phyloP scores from a whole-genome alignment of 2,113 vertebrate genomes.

The Hyaena hyaena region DNA sequence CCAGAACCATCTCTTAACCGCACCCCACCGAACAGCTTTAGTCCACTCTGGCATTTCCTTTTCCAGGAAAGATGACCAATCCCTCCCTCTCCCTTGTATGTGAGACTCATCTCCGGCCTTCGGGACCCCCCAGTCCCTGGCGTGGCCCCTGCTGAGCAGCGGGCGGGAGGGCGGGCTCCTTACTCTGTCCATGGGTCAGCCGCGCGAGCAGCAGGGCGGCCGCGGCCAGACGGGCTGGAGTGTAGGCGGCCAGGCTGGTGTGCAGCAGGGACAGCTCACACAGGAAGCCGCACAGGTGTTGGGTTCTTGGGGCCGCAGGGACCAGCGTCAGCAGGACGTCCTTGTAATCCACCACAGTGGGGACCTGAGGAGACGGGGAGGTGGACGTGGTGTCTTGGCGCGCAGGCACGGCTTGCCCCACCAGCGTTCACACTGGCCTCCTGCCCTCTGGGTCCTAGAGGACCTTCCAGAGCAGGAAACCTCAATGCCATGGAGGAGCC shows the following conservation, averaged over 20 bases:
- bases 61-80: neutral
- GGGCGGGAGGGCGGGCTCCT: neutral
- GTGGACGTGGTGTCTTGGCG: rapidly evolving
- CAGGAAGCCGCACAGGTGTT: constrained; percentile 94
- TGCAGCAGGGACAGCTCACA: constrained; percentile 96
- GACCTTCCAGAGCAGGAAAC: neutral
- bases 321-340: constrained; percentile 91
- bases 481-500: neutral
- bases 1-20: neutral
- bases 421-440: neutral
- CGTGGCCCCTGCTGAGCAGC: neutral
- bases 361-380: constrained; percentile 83
- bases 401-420: too few species aligned
- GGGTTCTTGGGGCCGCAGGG: constrained; percentile 88
- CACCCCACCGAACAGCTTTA: neutral
- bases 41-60: neutral
- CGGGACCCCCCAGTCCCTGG: neutral
- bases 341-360: constrained; percentile 95
- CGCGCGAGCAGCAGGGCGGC: constrained; percentile 92
- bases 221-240: constrained; percentile 91
- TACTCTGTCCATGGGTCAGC: constrained; percentile 93
- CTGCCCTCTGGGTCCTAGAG: neutral
- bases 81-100: neutral
- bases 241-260: constrained; percentile 88
- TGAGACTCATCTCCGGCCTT: neutral